Percentiles rank a stretch among this genome's conserved stretches.
These are phyloP conservation scores for Engraulis encrasicolus DNA, from an alignment of 2,113 vertebrate genomes.

Conservation along the genomic window DNA sequence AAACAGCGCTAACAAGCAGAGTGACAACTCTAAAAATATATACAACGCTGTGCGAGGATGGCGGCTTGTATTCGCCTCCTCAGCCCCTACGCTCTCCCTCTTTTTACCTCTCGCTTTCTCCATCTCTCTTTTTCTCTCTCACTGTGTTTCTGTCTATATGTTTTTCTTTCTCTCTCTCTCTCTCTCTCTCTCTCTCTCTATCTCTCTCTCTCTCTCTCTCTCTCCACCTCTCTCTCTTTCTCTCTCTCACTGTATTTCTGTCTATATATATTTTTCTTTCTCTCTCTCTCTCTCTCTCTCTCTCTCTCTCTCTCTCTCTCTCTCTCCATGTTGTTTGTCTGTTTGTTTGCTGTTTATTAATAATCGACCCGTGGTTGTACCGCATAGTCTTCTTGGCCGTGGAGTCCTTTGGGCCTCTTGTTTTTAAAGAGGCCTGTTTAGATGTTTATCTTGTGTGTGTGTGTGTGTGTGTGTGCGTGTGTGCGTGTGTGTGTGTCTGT, in stretches of 20 bases:
- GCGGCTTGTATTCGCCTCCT: constrained; percentile 23
- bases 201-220: no score
- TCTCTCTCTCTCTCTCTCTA: no score
- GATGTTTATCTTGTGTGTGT: background rate
- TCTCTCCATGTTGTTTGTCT: no score
- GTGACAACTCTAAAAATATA: constrained; percentile 62
- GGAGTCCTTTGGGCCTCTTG: background rate
- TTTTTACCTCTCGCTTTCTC: background rate
- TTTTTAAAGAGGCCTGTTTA: background rate
- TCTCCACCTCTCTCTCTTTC: background rate
- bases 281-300: no score
- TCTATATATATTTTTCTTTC: background rate
- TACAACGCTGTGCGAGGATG: constrained; percentile 53
- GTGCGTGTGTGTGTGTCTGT: no score
- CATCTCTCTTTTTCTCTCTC: background rate
- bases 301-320: no score
- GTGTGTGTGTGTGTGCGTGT: no score
- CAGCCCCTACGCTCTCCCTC: background rate
- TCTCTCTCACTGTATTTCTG: background rate
- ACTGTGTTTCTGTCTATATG: background rate
- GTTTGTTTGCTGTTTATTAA: background rate
- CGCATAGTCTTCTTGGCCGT: no score
- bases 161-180: background rate
- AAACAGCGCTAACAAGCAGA: constrained; percentile 66
- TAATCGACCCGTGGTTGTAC: background rate